phyloP scores from a whole-genome alignment of 2,888 invertebrate species.

The Omphaloscelis lunosa region DNA sequence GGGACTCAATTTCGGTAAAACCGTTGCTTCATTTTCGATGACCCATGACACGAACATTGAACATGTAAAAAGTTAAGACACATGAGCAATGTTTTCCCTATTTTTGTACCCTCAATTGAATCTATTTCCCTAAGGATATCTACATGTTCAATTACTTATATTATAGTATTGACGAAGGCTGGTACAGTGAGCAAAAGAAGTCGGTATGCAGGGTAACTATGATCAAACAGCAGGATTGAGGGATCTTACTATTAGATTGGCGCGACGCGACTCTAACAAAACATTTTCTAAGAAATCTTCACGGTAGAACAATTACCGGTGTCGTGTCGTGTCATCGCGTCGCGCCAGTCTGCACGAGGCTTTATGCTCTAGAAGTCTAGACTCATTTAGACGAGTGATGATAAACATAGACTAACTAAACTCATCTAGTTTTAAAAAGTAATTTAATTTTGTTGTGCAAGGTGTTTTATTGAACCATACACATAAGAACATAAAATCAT shows the following conservation, averaged over 20 bases:
- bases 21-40: conserved; percentile 29
- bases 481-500: no score
- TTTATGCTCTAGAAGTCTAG: no score
- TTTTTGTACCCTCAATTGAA: conserved; percentile 28
- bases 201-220: not conserved
- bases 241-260: not conserved
- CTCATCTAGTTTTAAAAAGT: not conserved
- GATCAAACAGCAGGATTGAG: not conserved
- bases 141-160: conserved; percentile 31
- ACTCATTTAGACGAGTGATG: not conserved
- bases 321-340: no score
- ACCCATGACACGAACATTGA: conserved; percentile 36
- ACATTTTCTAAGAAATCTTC: no score
- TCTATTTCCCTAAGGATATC: conserved; percentile 27
- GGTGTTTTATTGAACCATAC: not conserved
- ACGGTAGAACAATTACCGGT: no score
- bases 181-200: not conserved
- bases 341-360: no score
- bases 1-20: conserved; percentile 34
- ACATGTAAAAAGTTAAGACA: conserved; percentile 44
- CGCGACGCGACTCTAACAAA: no score
- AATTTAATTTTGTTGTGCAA: not conserved
- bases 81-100: conserved; percentile 1
- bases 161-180: conserved; percentile 3
- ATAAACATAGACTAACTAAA: not conserved